Base-by-base conservation (phyloP, 2,113 vertebrate genomes). In the Seriola rivoliana region DNA sequence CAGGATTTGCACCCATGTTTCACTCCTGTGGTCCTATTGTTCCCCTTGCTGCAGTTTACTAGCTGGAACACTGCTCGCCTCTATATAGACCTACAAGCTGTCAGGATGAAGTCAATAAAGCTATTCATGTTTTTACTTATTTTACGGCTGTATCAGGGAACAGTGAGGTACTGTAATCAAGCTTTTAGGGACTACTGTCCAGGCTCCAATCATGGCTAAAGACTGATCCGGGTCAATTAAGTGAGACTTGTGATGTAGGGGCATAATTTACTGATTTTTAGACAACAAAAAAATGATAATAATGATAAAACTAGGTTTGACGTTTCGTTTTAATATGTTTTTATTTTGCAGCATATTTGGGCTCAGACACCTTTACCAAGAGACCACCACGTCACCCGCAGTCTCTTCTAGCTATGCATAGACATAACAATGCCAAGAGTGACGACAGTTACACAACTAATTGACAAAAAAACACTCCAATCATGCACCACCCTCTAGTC, bases 1-100 rank as follows among this genome's bases (percentile, higher is more conserved):
- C 77, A 86, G 88, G 84, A 89, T 93, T 89, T 90, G 87, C 89
- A 87, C 86, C 89, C 89, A 91, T 88, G 82, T 92, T 92, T 90
- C 83, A 88, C 88, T 90, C 89, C 80, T 90, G 85, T 86, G 89
- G 85, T 85, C 87, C 82, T 72, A 89, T 91, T 92, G 88, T 93
- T 87, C 90, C 83, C 76, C 38, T 21, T 48, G 72, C 74, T 81
- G 86, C 82, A 80, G 86, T 91, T 91, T 84, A 85, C 87, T 83
- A 75, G 80, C 84, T 40, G 73, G 81, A 91, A 92, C 89, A 90
- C 88, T 74, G 81, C 86, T 86, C n/a, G 59, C 71, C 83, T 93
- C 90, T 89, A 71, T 89, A 81, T 55, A 72, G 88, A 89, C 82
- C 80, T 70, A 73, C 75, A 42, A 84, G 82, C 89, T 84, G 85